Base-by-base conservation (phyloP, 2,888 invertebrate species). In the Cataglyphis albicans region DNA sequence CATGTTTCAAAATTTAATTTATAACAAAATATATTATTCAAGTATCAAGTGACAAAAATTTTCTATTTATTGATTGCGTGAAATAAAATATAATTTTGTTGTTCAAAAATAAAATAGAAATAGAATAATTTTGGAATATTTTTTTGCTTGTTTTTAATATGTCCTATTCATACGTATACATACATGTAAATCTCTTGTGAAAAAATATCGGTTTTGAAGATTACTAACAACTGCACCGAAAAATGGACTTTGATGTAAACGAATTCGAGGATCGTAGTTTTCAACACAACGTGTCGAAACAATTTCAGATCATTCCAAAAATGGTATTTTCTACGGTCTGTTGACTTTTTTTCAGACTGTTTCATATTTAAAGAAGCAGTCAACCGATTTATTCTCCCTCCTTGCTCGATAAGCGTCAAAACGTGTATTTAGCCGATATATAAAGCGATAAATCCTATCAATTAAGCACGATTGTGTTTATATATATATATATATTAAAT, bases 381-480 rank as follows among this genome's bases (percentile, higher is more conserved):
- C 4, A 63, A 21, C 52, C 15, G 10, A 63, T 64, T 78, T 70
- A 48, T 70, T 35, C 18, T 61, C 15, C 25, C 21, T 55, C 55
- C 63, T 57, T 44, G 21, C 18, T 41, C 57, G 38, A 70, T 55
- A 64, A 80, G n/a, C 48, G 70, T 64, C 48, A 72, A 83, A 35
- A 35, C 6, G 6, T 35, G 0, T 80, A 83, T 80, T 83, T 72
- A 68, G 35, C 6, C 29, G 44, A 38, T 32, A 72, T 80, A 72
- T 48, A 82, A 44, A 80, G 52, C 75, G 52, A 41, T 63, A 29
- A 48, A 80, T 80, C 44, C 44, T 64, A 80, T 80, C 35, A 57
- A 72, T 83, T 68, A 52, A 80, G 48, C 70, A 57, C 64, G 52
- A 82, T 80, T 64, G 63, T 80, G 64, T 55, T 21, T 12, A 41